Base-by-base conservation (phyloP, 2,888 invertebrate species). In the Himalopsyche tibetana region DNA sequence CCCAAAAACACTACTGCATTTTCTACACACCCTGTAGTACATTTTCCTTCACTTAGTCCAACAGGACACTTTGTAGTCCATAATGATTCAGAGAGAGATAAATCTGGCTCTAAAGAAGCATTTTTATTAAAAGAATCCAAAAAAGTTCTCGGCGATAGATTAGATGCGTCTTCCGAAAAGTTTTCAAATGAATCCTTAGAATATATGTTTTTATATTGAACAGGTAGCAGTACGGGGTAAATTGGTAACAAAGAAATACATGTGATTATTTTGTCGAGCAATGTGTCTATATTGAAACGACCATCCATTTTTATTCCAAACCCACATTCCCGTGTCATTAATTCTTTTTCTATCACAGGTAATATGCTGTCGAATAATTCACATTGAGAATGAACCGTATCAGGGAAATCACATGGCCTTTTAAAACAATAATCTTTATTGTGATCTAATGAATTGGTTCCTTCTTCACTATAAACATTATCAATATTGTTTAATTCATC, bases 21-120 rank as follows among this genome's bases (percentile, higher is more conserved):
- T 90, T 94, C 93, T 0, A 94, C 90, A 82, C 92, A 91, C 36
- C 96, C 96, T 51, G 90, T 89, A 17, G 91, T 89, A 80, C 93
- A 91, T 84, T 90, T 91, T n/a, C 95, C 94, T 87, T 92, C 91
- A 88, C 92, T 92, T 89, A 95, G 92, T 88, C 95, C 94, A 4
- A 96, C 95, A 6, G 96, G 96, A 90, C 96, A 96, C 89, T 93
- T 91, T 83, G 92, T 93, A 63, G 91, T 92, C 95, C 95, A 95
- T 80, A 92, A 91, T 5, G 95, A 95, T 88, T 94, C 89, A 89
- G 89, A 69, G 36, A 80, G 82, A 9, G 80, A 63, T 90, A 87
- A 91, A 90, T 87, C 90, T 91, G 89, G 51, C 56, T 28, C 42
- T 51, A 63, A 6, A 45, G 56, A 89, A 88, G 91, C 91, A 45